phyloP scores from a whole-genome alignment of 2,113 vertebrate genomes.

The Podarcis cretensis region DNA sequence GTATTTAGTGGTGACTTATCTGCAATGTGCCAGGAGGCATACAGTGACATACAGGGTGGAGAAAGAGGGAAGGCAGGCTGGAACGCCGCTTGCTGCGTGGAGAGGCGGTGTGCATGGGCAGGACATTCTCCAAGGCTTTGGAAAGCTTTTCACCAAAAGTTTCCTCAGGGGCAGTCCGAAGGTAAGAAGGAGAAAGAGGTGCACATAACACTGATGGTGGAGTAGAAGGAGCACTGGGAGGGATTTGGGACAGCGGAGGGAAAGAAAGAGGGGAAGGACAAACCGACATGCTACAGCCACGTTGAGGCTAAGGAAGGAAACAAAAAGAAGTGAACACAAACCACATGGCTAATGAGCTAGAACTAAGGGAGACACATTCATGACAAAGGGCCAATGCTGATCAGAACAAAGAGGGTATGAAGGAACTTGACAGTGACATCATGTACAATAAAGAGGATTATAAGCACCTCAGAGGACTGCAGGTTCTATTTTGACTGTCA shows the following conservation, averaged over 20 bases:
- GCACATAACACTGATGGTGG: slow-evolving; percentile 80
- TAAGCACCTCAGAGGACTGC: slow-evolving; percentile 33
- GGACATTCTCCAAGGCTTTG: slow-evolving; percentile 94
- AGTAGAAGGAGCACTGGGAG: slow-evolving; percentile 87
- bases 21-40: slow-evolving; percentile 79
- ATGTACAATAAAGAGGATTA: slow-evolving; percentile 44
- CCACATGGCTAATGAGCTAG: slow-evolving; percentile 67
- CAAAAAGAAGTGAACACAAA: slow-evolving; percentile 77
- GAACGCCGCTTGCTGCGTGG: slow-evolving; percentile 87
- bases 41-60: slow-evolving; percentile 90
- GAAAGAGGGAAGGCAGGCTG: slow-evolving; percentile 96
- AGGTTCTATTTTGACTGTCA: slow-evolving; percentile 10
- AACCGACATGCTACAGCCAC: slow-evolving; percentile 98
- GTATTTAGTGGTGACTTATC: slow-evolving; percentile 86
- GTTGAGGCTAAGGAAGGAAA: slow-evolving; percentile 84
- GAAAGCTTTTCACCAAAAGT: slow-evolving; percentile 95
- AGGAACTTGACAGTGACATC: slow-evolving; percentile 55
- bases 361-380: slow-evolving; percentile 58
- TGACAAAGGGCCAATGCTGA: slow-evolving; percentile 42
- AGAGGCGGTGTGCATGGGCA: slow-evolving; percentile 90
- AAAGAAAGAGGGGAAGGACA: slow-evolving; percentile 90
- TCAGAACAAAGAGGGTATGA: slow-evolving; percentile 23
- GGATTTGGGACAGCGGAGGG: slow-evolving; percentile 79
- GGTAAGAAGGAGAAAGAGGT: slow-evolving; percentile 81
- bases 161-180: slow-evolving; percentile 87